phyloP scores from a whole-genome alignment of 2,888 invertebrate genomes.

The Stegophylla sp. region DNA sequence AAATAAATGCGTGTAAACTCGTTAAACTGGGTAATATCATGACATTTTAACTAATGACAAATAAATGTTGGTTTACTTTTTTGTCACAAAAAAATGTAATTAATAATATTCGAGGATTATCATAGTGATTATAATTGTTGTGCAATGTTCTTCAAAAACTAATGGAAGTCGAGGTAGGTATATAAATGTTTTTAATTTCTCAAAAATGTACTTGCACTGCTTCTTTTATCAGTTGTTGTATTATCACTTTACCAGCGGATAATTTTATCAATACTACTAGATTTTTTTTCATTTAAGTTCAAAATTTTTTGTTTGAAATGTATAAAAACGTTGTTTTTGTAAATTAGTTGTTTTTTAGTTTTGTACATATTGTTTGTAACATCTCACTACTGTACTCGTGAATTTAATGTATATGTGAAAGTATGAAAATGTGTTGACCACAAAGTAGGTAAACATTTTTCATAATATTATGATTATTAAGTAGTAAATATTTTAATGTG shows the following conservation, averaged over 20 bases:
- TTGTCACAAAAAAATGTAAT: no score
- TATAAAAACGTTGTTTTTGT: background rate
- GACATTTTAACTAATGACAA: no score
- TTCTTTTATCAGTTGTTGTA: conserved; percentile 24
- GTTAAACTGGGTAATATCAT: no score
- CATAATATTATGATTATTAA: background rate
- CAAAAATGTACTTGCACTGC: conserved; percentile 30
- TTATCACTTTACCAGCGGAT: conserved; percentile 39
- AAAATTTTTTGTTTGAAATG: conserved; percentile 15
- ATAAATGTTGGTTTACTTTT: no score
- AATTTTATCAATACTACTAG: conserved; percentile 22
- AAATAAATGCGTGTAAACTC: no score
- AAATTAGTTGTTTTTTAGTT: background rate
- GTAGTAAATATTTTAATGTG: background rate
- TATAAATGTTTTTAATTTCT: conserved; percentile 1
- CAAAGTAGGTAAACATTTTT: conserved; percentile 10
- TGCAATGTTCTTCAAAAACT: no score
- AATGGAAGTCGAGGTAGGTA: background rate
- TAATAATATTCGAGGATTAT: no score
- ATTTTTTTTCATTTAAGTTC: background rate
- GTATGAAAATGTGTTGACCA: background rate
- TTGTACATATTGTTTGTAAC: background rate
- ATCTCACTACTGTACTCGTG: background rate
- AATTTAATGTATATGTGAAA: background rate
- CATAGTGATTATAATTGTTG: no score